These are phyloP conservation scores for Loxodonta africana DNA, from an alignment of 2,113 vertebrate species.

Conservation along the genomic window DNA sequence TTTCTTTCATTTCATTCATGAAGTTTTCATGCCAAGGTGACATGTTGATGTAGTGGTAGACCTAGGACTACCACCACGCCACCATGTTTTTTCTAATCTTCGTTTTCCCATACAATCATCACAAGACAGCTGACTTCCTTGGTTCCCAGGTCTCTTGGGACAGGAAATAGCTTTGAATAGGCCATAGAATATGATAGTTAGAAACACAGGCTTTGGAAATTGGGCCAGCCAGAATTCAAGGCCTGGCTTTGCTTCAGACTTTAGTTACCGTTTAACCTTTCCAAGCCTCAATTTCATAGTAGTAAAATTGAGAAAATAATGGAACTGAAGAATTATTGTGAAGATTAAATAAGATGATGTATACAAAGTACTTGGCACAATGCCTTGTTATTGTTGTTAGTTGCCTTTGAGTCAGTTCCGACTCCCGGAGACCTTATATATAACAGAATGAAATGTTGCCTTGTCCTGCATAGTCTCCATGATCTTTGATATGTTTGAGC, in stretches of 20 bases:
- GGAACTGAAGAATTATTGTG: not conserved
- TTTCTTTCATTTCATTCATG: constrained; percentile 1
- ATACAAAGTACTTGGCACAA: not conserved
- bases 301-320: not conserved
- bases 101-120: too few relatives aligned
- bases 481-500: too few relatives aligned
- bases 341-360: not conserved
- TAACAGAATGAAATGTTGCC: too few relatives aligned
- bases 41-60: not conserved
- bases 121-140: not conserved
- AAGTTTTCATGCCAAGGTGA: not conserved
- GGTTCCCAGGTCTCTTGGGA: not conserved
- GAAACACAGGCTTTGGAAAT: not conserved
- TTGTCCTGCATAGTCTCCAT: too few relatives aligned
- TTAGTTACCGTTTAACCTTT: not conserved
- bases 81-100: not conserved
- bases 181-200: not conserved
- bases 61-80: not conserved
- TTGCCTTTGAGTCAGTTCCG: too few relatives aligned
- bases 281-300: not conserved
- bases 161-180: not conserved
- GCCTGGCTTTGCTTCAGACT: not conserved
- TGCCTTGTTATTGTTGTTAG: too few relatives aligned
- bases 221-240: not conserved
- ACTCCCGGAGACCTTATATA: too few relatives aligned